Evolutionary conservation across 2,888 invertebrate genomes (phyloP), one percentile per base, ranked within the genome.

Genomic region (Lithophane socia): DNA sequence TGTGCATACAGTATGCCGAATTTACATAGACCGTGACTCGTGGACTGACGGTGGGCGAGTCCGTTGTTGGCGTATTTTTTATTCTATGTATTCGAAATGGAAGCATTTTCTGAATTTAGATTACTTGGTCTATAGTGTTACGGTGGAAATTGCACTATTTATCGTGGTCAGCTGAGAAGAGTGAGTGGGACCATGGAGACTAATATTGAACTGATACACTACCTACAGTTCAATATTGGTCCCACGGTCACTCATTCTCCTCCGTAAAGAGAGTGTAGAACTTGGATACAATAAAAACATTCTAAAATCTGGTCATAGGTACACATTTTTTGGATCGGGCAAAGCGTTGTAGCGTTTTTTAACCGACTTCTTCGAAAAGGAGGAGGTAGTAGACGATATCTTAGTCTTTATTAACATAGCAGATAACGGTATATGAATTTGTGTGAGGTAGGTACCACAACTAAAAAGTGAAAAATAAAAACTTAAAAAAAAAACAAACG

Each of bases 1-100:
- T 83, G 82, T 86, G 89, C 87, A 88, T 88, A 85, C 78, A 58
- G 68, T 83, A 79, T 88, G 69, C n/a, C 72, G 63, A 71, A 87
- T 88, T 87, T 87, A 72, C 87, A 85, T 87, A 87, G 56, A 21
- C 72, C n/a, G 56, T 78, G 69, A 77, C 75, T 74, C 60, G 63
- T 12, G 60, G 44, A 76, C 66, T 65, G 71, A 10, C 58, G 29
- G 65, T 64, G 24, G 42, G 9, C 24, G n/a, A 42, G 29, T 24
- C 24, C 24, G 37, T 58, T 64, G 42, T 63, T 69, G 10, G 54
- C 8, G 10, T 63, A 66, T 72, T 44, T 54, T 44, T 60, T 69
- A 47, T 65, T 61, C 18, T 73, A 44, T 16, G 24, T 66, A 49
- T 81, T 24, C 7, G 10, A 2, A 37, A 42, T 56, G 44, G 52